These are phyloP conservation scores for Galeopsomyia nigrocyanea DNA, from an alignment of 2,888 invertebrate species.

Conservation along the genomic window DNA sequence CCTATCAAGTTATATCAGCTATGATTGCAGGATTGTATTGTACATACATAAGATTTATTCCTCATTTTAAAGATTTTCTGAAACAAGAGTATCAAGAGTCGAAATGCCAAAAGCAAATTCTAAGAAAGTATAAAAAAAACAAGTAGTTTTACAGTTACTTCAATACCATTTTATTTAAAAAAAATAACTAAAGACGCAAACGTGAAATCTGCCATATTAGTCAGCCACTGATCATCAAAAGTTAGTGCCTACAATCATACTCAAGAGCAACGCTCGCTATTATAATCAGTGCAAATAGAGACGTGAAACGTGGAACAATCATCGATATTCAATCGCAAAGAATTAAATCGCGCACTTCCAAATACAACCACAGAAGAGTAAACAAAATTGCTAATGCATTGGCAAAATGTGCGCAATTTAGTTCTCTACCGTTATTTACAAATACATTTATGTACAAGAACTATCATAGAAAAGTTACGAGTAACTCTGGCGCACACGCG, in stretches of 20 bases:
- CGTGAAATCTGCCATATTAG: conserved; percentile 12
- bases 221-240: conserved; percentile 20
- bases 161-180: conserved; percentile 12
- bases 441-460: conserved; percentile 53
- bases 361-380: background rate
- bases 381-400: background rate
- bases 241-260: conserved; percentile 24
- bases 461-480: conserved; percentile 47
- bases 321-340: conserved; percentile 37
- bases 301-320: conserved; percentile 26
- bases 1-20: too few species aligned
- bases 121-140: too few species aligned
- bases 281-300: conserved; percentile 14
- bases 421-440: conserved; percentile 47
- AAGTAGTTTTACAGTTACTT: too few species aligned
- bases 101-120: too few species aligned
- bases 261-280: conserved; percentile 35
- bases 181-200: background rate
- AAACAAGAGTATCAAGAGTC: too few species aligned
- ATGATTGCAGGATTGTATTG: too few species aligned
- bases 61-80: too few species aligned
- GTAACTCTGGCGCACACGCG: conserved; percentile 24
- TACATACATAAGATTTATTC: too few species aligned
- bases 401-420: conserved; percentile 24
- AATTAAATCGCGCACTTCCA: conserved; percentile 29